phyloP scores from a whole-genome alignment of 1,140 invertebrate genomes.

The Gryllus bimaculatus region DNA sequence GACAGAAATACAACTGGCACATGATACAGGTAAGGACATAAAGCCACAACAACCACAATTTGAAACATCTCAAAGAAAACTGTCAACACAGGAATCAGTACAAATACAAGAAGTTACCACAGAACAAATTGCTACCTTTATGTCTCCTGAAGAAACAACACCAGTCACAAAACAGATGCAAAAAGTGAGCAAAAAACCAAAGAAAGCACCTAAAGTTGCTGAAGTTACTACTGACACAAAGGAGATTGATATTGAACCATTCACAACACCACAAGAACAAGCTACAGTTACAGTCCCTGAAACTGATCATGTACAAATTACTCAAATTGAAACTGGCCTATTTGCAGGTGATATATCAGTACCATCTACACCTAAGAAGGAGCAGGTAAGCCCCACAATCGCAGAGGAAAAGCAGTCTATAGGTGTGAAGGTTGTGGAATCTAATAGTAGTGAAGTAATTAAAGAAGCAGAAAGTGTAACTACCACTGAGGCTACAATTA shows the following conservation, averaged over 20 bases:
- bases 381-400: constrained; percentile 21
- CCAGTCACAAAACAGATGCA: constrained; percentile 18
- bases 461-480: constrained; percentile 17
- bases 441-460: constrained; percentile 14
- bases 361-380: constrained; percentile 18
- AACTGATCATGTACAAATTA: constrained; percentile 21
- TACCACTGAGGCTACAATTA: background rate
- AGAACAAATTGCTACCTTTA: constrained; percentile 20
- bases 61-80: constrained; percentile 18
- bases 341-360: constrained; percentile 24
- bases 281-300: constrained; percentile 20
- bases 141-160: constrained; percentile 15
- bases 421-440: constrained; percentile 25
- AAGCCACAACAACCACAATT: constrained; percentile 17
- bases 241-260: constrained; percentile 18
- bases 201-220: constrained; percentile 16
- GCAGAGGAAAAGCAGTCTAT: constrained; percentile 23
- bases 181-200: constrained; percentile 20
- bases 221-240: constrained; percentile 22
- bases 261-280: constrained; percentile 19
- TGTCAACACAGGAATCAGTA: constrained; percentile 20
- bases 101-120: constrained; percentile 22
- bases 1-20: constrained; percentile 18
- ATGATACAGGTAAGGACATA: constrained; percentile 19
- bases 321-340: constrained; percentile 25